Evolutionary conservation across 2,888 invertebrate genomes (phyloP), one percentile per base, ranked within the genome.

Genomic region (Lydus trimaculatus): DNA sequence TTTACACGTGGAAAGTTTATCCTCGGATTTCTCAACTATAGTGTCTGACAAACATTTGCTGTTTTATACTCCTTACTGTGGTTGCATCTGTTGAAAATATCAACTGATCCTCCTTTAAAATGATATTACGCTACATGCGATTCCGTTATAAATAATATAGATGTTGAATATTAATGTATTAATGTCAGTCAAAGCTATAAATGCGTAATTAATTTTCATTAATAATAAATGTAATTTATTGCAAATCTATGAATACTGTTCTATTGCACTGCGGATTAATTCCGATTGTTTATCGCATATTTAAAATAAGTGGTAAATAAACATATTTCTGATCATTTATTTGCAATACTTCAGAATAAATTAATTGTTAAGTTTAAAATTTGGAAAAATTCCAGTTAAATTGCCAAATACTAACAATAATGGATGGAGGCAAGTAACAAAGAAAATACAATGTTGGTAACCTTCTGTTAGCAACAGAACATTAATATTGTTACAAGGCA

Each of bases 401-500:
- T 7, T 28, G 56, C 2, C 15, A 28, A 56, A 28, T 28, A 28
- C n/a, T n/a, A 28, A 28, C 7, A 25, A 28, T 56, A 56, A 56
- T 20, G 25, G 7, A 56, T 2, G 25, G 28, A 5, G 6, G 15
- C 2, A 28, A 56, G 15, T 28, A 28, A 56, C 25, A 4, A 56
- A 8, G 25, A 28, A 61, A 23, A 39, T 36, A 36, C 28, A 28
- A 28, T 31, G 39, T 25, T 23, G 9, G 23, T 39, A 23, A 61
- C 39, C 23, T 36, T 61, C 25, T 28, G 36, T 61, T 61, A 23
- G 28, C 39, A 36, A 33, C 17, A 28, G 39, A 61, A 61, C 25
- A 39, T 39, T 25, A 61, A 61, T 61, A 36, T 61, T 61, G 61
- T 61, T 61, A 28, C 39, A 25, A 28, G 23, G 39, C 61, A 39